A percentile compares a stretch with the other conserved stretches of the same genome.
Conservation (phyloP, 2,113 vertebrate species). For the Baryphthengus martii region DNA sequence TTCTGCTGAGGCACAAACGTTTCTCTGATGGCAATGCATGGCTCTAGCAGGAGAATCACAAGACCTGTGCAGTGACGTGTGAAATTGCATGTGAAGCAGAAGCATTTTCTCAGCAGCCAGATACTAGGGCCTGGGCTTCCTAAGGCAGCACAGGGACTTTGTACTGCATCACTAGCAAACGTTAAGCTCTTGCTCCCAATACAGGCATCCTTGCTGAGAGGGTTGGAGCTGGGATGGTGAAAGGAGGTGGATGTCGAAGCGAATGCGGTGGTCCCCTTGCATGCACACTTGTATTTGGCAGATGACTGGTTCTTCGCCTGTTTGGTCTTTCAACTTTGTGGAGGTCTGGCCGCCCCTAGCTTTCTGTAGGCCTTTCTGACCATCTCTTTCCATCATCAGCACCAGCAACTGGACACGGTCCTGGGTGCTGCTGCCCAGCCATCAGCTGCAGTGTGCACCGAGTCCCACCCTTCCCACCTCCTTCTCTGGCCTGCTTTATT, state of each 20-base stretch:
- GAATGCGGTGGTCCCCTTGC: accelerated
- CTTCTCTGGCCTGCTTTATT: background rate
- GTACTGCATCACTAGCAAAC: background rate
- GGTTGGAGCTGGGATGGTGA: background rate
- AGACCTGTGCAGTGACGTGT: background rate
- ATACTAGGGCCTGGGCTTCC: background rate
- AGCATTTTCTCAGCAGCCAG: constrained; percentile 11
- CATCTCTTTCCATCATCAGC: accelerated
- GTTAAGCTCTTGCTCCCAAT: background rate
- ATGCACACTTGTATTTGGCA: accelerated
- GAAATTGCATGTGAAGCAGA: constrained; percentile 32
- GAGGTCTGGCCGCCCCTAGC: background rate
- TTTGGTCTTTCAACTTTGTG: background rate
- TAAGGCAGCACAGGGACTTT: background rate
- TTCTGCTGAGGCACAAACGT: background rate
- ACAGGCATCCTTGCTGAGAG: background rate
- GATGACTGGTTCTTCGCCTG: background rate
- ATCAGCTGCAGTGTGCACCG: accelerated
- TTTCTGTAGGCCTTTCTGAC: background rate
- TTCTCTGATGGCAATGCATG: background rate
- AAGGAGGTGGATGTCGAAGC: background rate
- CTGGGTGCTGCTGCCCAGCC: background rate
- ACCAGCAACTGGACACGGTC: accelerated
- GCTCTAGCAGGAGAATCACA: constrained; percentile 16
- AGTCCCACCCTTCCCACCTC: background rate